These are phyloP conservation scores for Bombycilla garrulus DNA, from an alignment of 2,113 vertebrate species.

Conservation along the genomic window DNA sequence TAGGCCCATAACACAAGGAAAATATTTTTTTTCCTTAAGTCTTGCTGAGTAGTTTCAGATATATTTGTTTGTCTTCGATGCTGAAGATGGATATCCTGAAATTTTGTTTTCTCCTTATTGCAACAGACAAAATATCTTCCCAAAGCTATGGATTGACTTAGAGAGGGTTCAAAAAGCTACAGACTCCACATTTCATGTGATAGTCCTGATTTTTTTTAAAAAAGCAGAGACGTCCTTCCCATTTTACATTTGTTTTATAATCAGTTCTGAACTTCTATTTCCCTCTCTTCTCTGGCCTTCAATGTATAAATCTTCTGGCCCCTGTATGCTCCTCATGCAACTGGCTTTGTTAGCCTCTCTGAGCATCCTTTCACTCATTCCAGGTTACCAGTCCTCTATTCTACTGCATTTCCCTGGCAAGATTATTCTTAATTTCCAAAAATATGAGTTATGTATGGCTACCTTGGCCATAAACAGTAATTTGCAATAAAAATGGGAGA, in stretches of 20 bases:
- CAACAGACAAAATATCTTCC: neutral
- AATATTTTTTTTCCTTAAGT: neutral
- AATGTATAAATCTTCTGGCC: neutral
- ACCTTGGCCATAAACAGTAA: neutral
- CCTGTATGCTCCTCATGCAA: neutral
- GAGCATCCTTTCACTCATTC: neutral
- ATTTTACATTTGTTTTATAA: neutral
- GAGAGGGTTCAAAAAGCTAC: neutral
- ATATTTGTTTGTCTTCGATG: neutral
- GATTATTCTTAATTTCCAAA: neutral
- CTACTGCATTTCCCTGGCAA: neutral
- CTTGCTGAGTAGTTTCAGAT: neutral
- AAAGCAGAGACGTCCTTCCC: neutral
- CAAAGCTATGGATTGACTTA: neutral
- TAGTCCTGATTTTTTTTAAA: neutral
- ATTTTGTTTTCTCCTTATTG: neutral
- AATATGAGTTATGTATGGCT: neutral
- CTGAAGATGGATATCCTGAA: neutral
- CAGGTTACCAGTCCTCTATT: neutral
- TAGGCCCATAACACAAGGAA: neutral
- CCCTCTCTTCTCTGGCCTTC: neutral
- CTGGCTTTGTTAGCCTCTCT: neutral
- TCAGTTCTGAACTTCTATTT: neutral
- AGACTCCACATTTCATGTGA: neutral
- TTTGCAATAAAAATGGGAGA: neutral